phyloP scores from a whole-genome alignment of 1,140 invertebrate genomes.

The Cyclargus thomasi region DNA sequence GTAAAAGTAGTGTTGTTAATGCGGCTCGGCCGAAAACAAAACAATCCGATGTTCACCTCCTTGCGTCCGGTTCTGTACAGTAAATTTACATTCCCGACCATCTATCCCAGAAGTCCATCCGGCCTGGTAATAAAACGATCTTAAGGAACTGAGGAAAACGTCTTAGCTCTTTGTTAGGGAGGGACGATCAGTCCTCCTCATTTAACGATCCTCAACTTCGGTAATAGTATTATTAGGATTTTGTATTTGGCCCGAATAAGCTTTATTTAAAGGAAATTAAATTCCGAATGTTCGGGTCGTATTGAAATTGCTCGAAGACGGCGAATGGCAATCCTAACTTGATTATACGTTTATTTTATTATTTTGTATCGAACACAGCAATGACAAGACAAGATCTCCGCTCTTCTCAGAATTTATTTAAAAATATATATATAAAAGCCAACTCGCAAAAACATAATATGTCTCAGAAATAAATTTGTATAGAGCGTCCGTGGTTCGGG shows the following conservation, averaged over 20 bases:
- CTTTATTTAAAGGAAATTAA: slow-evolving; percentile 3
- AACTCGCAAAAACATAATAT: too few relatives aligned
- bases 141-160: slow-evolving; percentile 60
- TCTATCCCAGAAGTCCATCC: slow-evolving; percentile 70
- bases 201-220: slow-evolving; percentile 36
- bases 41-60: slow-evolving; percentile 68
- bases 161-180: slow-evolving; percentile 52
- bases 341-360: not conserved
- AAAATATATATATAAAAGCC: too few relatives aligned
- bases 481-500: too few relatives aligned
- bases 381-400: too few relatives aligned
- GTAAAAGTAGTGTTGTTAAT: slow-evolving; percentile 40
- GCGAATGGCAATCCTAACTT: not conserved
- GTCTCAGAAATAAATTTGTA: too few relatives aligned
- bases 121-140: slow-evolving; percentile 71
- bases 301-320: not conserved
- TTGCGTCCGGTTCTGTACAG: slow-evolving; percentile 64
- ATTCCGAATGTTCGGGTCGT: not conserved
- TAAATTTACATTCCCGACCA: slow-evolving; percentile 72
- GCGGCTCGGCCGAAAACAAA: slow-evolving; percentile 60
- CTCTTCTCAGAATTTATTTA: too few relatives aligned
- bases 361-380: not conserved
- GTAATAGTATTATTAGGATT: slow-evolving; percentile 27
- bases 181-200: slow-evolving; percentile 34
- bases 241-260: slow-evolving; percentile 12